Evolutionary conservation across 2,797 vertebrate species (phyloP).

Genomic region (Danio tinwini): DNA sequence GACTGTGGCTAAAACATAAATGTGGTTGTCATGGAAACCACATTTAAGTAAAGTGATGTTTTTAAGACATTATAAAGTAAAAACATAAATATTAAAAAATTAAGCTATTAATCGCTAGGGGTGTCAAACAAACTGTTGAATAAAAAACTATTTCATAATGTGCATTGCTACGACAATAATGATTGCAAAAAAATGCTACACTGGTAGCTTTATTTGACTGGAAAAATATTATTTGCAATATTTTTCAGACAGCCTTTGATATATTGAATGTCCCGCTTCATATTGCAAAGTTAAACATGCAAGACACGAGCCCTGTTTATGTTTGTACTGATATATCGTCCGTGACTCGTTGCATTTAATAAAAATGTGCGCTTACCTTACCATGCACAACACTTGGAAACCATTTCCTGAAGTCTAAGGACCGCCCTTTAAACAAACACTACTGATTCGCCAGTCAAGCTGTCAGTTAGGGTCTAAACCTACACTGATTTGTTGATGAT

Average conservation of each 20-base stretch:
- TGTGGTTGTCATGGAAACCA: not conserved
- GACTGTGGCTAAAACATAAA: not conserved
- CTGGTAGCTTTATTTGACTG: not conserved
- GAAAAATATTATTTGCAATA: not conserved
- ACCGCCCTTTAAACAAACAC: conserved; percentile 4
- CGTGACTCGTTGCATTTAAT: not conserved
- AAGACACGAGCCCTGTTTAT: not conserved
- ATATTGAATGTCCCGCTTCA: not conserved
- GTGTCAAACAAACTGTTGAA: not conserved
- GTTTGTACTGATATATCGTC: not conserved
- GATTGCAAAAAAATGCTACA: not conserved
- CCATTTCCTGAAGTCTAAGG: conserved; percentile 44
- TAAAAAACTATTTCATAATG: not conserved
- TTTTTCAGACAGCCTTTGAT: not conserved
- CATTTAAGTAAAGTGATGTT: not conserved
- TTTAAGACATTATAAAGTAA: not conserved
- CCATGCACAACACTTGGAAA: conserved; percentile 3
- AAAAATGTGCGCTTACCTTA: conserved; percentile 27
- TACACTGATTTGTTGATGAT: conserved; percentile 26
- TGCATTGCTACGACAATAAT: not conserved
- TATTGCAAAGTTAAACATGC: not conserved
- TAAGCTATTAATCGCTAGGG: not conserved
- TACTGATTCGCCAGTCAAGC: not conserved
- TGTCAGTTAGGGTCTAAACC: not conserved
- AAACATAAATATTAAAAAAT: not conserved